Evolutionary conservation across 2,888 invertebrate species (phyloP).

Genomic region (Plebejus melissa): DNA sequence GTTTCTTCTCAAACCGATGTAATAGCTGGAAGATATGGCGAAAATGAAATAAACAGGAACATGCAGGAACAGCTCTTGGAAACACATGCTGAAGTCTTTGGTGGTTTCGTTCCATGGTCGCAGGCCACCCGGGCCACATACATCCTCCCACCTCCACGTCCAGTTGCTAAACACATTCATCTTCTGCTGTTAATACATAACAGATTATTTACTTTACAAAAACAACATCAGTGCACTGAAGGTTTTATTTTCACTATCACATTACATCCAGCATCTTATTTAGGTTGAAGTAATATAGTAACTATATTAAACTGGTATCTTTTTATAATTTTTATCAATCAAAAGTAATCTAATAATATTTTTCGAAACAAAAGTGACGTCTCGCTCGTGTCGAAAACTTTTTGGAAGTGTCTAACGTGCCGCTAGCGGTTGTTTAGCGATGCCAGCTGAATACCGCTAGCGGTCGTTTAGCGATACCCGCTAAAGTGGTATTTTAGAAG

Average conservation of each 20-base stretch:
- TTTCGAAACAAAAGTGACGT: not conserved
- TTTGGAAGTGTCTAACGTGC: no score
- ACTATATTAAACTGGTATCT: not conserved
- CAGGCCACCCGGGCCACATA: conserved; percentile 87
- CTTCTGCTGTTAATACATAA: not conserved
- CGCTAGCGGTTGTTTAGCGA: no score
- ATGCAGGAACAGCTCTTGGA: conserved; percentile 89
- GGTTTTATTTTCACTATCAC: not conserved
- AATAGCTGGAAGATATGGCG: conserved; percentile 88
- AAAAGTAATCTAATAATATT: not conserved
- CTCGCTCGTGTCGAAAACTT: no score
- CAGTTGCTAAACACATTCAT: conserved; percentile 49
- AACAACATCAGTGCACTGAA: not conserved
- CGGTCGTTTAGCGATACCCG: no score
- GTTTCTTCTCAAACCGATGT: conserved; percentile 84
- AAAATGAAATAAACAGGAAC: conserved; percentile 86
- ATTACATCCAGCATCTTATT: not conserved
- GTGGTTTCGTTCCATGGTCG: conserved; percentile 83
- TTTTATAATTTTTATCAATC: not conserved
- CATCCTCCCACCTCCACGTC: conserved; percentile 85
- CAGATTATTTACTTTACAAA: conserved; percentile 22
- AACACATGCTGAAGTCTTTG: conserved; percentile 90
- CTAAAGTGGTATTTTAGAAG: no score
- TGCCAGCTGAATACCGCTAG: no score
- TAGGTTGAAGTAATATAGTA: not conserved